Conservation (phyloP, 1,140 invertebrate species). For the Tribolium castaneum region DNA sequence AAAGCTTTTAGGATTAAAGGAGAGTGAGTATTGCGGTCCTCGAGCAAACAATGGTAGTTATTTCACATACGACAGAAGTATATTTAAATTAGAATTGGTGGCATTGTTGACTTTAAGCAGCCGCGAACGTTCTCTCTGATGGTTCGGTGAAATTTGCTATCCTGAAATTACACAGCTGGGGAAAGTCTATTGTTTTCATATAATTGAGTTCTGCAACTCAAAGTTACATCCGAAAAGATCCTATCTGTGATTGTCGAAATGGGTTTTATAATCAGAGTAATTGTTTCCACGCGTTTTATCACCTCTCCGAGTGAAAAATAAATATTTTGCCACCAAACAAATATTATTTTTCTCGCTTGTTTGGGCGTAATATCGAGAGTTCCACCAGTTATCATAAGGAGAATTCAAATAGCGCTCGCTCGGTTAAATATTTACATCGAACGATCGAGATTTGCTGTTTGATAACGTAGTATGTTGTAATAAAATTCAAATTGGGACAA, state of each 20-base stretch:
- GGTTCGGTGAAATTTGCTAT: slow-evolving; percentile 41
- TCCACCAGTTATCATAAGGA: background rate
- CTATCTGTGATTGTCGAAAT: slow-evolving; percentile 25
- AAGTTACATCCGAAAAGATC: slow-evolving; percentile 17
- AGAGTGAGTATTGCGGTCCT: background rate
- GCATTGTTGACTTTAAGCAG: slow-evolving; percentile 34
- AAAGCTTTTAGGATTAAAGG: slow-evolving; percentile 19
- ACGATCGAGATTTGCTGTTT: background rate
- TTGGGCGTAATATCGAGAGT: background rate
- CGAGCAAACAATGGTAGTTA: slow-evolving; percentile 21
- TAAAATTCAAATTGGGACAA: background rate
- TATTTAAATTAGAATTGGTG: slow-evolving; percentile 30
- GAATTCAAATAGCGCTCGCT: background rate
- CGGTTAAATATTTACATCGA: background rate
- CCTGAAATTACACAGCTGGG: slow-evolving; percentile 28
- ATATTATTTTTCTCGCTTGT: background rate
- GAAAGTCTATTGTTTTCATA: slow-evolving; percentile 34
- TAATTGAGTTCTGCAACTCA: slow-evolving; percentile 27
- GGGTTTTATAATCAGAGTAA: slow-evolving; percentile 28
- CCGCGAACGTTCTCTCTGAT: slow-evolving; percentile 10
- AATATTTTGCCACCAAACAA: slow-evolving; percentile 13
- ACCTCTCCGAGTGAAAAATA: slow-evolving; percentile 12
- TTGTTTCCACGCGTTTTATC: background rate
- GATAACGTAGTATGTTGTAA: background rate
- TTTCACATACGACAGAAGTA: slow-evolving; percentile 29